Evolutionary conservation across 2,888 invertebrate species (phyloP), one percentile per base, ranked within the genome.

Genomic region (Stenchaetothrips biformis): DNA sequence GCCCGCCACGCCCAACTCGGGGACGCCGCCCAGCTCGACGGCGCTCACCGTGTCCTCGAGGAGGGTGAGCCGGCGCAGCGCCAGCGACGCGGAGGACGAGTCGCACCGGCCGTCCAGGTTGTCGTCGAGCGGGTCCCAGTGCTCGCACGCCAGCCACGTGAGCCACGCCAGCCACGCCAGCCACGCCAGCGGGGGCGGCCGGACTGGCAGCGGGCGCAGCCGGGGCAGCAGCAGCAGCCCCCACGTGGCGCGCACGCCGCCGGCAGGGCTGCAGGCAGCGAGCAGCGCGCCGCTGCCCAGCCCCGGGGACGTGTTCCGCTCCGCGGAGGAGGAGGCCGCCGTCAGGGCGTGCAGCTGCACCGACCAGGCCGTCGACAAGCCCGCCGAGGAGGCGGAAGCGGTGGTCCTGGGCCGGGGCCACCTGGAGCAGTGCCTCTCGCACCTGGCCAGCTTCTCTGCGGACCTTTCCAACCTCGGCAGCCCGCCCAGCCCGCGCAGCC

Each of bases 61-160:
- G 21, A 21, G 67, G 21, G 67, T 74, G 67, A 74, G 25, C 67
- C 67, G 67, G 67, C 67, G 67, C 67, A 74, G 67, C 67, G 67
- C 67, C 25, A 25, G 67, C 25, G 67, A 74, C 67, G 67, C 67
- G 67, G 67, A 74, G 21, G 67, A 74, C 21, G 67, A 74, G 59
- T 16, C 59, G 59, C 59, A 25, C 9, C 2, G 67, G 67, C 9
- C 67, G 2, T 2, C 21, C 67, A 21, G 67, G 67, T 25, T 74
- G 67, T 74, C 67, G 25, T 74, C 67, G 21, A 21, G 67, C 67
- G 67, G 67, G n/a, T 67, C 67, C 7, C 67, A 25, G 67, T 25
- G 67, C 67, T n/a, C 67, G 67, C 25, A 25, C n/a, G 21, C 21
- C 9, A 25, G 67, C 67, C 11, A 25, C 67, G 67, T 21, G 21